phyloP scores from a whole-genome alignment of 1,140 invertebrate genomes.

The Drosophila sechellia region DNA sequence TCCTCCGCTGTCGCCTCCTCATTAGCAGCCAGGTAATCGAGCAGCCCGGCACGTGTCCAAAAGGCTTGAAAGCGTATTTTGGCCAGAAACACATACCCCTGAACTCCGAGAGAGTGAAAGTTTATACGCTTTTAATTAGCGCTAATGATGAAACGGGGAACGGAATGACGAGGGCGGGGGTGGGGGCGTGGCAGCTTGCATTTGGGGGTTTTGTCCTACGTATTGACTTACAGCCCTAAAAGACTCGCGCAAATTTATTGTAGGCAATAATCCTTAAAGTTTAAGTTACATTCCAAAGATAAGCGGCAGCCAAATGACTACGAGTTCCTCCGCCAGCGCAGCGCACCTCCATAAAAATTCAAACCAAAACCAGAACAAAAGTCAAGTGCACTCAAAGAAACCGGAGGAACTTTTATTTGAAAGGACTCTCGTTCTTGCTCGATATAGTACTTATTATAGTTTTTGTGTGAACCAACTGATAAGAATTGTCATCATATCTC shows the following conservation, averaged over 20 bases:
- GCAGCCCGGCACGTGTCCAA: constrained; percentile 50
- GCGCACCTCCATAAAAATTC: constrained; percentile 70
- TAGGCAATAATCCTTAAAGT: constrained; percentile 83
- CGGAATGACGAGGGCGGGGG: neutral
- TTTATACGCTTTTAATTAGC: constrained; percentile 82
- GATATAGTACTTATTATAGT: too few species aligned
- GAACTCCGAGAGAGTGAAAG: constrained; percentile 60
- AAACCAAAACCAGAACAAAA: constrained; percentile 40
- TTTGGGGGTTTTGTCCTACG: constrained; percentile 6
- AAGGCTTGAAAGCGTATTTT: constrained; percentile 15
- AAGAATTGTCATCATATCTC: too few species aligned
- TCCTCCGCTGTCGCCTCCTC: constrained; percentile 9
- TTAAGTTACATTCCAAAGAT: constrained; percentile 83
- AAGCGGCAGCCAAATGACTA: constrained; percentile 59
- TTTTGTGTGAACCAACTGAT: too few species aligned
- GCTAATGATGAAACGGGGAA: constrained; percentile 73
- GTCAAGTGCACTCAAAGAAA: constrained; percentile 2
- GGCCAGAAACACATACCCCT: neutral
- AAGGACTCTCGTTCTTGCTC: too few species aligned
- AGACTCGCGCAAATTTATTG: constrained; percentile 78
- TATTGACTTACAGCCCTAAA: constrained; percentile 73
- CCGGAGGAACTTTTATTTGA: neutral
- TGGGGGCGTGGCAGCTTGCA: neutral
- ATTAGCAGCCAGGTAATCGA: constrained; percentile 62
- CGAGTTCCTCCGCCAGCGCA: constrained; percentile 11